phyloP scores from a whole-genome alignment of 2,888 invertebrate genomes.

The Erannis defoliaria region DNA sequence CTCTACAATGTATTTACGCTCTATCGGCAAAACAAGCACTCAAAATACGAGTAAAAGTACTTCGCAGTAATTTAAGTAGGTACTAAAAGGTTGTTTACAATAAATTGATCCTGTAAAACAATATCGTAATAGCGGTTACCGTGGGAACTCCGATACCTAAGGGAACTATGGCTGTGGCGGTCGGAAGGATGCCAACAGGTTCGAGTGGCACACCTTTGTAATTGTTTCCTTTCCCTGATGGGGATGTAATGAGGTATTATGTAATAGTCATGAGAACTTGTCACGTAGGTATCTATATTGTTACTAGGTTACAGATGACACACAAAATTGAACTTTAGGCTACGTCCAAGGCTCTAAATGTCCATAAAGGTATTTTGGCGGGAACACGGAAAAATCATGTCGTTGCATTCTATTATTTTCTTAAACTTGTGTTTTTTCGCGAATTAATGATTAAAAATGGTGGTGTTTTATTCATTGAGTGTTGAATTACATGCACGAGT shows the following conservation, averaged over 20 bases:
- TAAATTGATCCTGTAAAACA: conserved; percentile 32
- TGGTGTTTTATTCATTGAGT: no score
- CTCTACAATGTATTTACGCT: not conserved
- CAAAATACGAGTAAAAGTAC: not conserved
- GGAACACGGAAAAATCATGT: no score
- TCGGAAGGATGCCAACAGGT: conserved; percentile 73
- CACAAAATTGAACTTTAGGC: no score
- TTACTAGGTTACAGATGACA: no score
- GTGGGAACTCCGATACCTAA: conserved; percentile 55
- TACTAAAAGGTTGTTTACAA: not conserved
- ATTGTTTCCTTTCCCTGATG: conserved; percentile 64
- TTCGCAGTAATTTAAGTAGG: not conserved
- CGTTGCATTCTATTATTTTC: no score
- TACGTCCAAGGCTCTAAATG: no score
- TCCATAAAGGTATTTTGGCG: no score
- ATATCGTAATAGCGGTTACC: conserved; percentile 37
- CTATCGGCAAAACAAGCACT: not conserved
- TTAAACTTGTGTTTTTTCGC: no score
- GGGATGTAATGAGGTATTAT: conserved; percentile 55
- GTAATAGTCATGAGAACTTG: conserved; percentile 28
- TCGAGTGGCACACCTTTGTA: conserved; percentile 67
- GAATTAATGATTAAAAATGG: no score
- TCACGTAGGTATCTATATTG: not conserved
- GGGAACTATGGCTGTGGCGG: conserved; percentile 23
- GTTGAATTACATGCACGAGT: no score